A percentile compares a stretch with the other conserved stretches of the same genome.
phyloP scores from a whole-genome alignment of 2,113 vertebrate genomes.

The Thalassarche chlororhynchos region DNA sequence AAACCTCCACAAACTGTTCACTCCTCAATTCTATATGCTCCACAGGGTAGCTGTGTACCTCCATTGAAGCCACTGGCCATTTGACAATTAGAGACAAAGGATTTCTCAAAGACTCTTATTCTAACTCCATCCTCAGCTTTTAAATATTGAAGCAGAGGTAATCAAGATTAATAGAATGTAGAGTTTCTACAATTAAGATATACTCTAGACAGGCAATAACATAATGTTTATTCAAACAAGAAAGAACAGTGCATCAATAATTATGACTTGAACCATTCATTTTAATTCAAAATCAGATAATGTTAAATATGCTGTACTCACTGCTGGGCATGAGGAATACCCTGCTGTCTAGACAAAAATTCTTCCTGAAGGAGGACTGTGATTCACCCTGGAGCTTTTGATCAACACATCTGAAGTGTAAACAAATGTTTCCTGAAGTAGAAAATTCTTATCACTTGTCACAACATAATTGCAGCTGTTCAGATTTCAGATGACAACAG shows the following conservation, averaged over 20 bases:
- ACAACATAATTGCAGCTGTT: not conserved
- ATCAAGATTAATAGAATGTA: constrained; percentile 60
- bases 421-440: not conserved
- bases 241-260: constrained; percentile 35
- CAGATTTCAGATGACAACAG: not conserved
- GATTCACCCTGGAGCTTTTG: not conserved
- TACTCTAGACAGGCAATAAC: constrained; percentile 41
- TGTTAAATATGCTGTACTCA: not conserved
- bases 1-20: not conserved
- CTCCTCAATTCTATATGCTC: not conserved
- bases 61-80: not conserved
- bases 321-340: not conserved
- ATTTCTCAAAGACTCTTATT: not conserved
- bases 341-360: not conserved
- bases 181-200: constrained; percentile 49
- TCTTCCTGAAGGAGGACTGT: not conserved
- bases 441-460: not conserved
- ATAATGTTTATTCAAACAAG: constrained; percentile 66
- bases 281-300: not conserved
- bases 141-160: constrained; percentile 10
- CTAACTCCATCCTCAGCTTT: not conserved
- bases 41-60: not conserved
- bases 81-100: not conserved
- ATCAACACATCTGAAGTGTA: constrained; percentile 20
- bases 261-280: constrained; percentile 60